Evolutionary conservation across 2,113 vertebrate genomes (phyloP), one percentile per base, ranked within the genome.

Genomic region (Anseranas semipalmata): DNA sequence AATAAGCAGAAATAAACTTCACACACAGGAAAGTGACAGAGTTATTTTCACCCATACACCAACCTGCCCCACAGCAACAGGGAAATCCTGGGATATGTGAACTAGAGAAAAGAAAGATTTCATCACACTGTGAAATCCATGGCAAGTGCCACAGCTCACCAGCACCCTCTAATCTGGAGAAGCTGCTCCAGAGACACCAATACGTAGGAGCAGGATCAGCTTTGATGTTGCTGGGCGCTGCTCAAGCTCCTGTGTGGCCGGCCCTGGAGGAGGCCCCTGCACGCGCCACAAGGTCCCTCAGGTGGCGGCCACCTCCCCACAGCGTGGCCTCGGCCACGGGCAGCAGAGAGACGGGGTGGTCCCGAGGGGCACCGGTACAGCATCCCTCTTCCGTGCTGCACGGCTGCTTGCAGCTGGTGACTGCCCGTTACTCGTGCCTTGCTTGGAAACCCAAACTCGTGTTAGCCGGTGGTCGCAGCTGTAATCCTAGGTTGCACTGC

Each of bases 81-180:
- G 90, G 94, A 95, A 97, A 96, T 94, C 83, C 83, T 78, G 94
- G 89, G 88, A 93, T 89, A 88, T 2, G 4, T 94, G 96, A 97
- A 97, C 96, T 93, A 33, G 96, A 97, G 95, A 97, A 98, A 98
- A 98, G 91, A 90, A 95, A 97, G 95, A 88, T 90, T 82, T 92
- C 90, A 83, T 89, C 94, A 33, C 22, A 56, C 68, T 56, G 6
- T 80, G 90, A 90, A 76, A 94, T 60, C 4, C 48, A 15, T 28
- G 87, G 80, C 74, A 46, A 79, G 48, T 7, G 2, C 87, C 83
- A 43, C 89, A 18, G 93, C 86, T 93, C 1, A 0, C 55, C 63
- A 59, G n/a, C 55, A 81, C 81, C 52, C 63, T 70, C 60, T 50
- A 94, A 89, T 67, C 16, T 19, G 30, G 52, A 93, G 60, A 52